phyloP scores from a whole-genome alignment of 2,797 vertebrate genomes.

The Syngnathus acus region DNA sequence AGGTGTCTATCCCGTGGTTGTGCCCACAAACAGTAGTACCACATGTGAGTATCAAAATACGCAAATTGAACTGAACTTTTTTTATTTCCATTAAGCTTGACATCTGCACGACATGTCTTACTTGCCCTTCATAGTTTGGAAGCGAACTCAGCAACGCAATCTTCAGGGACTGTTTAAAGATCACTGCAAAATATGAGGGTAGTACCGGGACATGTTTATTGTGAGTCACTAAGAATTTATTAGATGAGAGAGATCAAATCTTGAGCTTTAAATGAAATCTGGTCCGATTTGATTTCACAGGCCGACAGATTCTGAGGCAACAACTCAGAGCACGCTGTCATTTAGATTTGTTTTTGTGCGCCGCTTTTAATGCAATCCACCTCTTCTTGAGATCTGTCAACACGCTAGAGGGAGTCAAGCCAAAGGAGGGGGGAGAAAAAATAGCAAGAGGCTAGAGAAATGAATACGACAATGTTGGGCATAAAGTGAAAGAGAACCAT shows the following conservation, averaged over 20 bases:
- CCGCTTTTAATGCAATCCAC: constrained; percentile 25
- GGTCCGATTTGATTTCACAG: constrained; percentile 17
- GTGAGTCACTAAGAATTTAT: constrained; percentile 40
- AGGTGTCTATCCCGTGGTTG: constrained; percentile 80
- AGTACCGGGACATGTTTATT: constrained; percentile 35
- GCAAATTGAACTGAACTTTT: background rate
- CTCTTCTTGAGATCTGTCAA: constrained; percentile 15
- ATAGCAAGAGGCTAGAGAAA: constrained; percentile 10
- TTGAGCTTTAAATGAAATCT: constrained; percentile 40
- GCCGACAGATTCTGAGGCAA: constrained; percentile 1
- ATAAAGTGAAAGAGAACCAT: constrained; percentile 16
- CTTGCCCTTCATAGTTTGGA: background rate
- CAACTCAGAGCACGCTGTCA: constrained; percentile 13
- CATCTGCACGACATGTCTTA: background rate
- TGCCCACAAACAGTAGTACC: constrained; percentile 84
- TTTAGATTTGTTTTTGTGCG: constrained; percentile 33
- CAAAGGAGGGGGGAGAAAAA: background rate
- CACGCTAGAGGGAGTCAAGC: constrained; percentile 7
- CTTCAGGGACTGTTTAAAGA: constrained; percentile 20
- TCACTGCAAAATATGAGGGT: constrained; percentile 33
- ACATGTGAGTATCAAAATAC: constrained; percentile 67
- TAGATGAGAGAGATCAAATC: constrained; percentile 34
- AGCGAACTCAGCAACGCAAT: background rate
- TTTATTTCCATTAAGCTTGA: background rate
- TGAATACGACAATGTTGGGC: constrained; percentile 16